phyloP scores from a whole-genome alignment of 2,797 vertebrate genomes.

The Bradypus variegatus region DNA sequence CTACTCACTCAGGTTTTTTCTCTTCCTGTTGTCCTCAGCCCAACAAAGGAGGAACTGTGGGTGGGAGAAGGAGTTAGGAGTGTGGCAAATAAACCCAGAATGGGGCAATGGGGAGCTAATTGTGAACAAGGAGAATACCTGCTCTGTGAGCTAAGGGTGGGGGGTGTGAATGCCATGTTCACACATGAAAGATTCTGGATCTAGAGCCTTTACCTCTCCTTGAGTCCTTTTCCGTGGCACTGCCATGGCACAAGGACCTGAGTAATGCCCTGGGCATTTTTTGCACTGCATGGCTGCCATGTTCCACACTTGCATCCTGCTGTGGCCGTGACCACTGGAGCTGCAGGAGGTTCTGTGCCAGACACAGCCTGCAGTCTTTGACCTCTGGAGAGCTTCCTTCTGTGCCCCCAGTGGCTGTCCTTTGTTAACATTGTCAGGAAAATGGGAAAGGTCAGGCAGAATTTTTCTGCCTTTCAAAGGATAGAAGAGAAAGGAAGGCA shows the following conservation, averaged over 20 bases:
- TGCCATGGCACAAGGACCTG: background rate
- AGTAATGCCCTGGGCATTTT: conserved; percentile 47
- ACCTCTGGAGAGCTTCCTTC: conserved; percentile 63
- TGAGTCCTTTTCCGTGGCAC: background rate
- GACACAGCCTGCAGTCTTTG: conserved; percentile 48
- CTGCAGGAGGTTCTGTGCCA: conserved; percentile 60
- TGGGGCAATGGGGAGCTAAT: background rate
- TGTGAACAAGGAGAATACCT: background rate
- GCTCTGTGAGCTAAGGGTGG: background rate
- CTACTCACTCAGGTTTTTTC: conserved; percentile 23
- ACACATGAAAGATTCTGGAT: background rate
- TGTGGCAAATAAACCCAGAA: background rate
- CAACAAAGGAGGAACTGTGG: background rate
- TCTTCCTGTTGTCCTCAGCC: conserved; percentile 10
- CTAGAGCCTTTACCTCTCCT: background rate
- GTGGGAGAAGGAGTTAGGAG: background rate
- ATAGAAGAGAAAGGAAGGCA: conserved; percentile 36
- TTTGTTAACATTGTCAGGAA: conserved; percentile 34
- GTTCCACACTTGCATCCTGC: background rate
- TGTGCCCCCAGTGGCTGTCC: conserved; percentile 2
- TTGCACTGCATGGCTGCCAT: conserved; percentile 53
- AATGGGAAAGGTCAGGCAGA: conserved; percentile 44
- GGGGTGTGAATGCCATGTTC: background rate
- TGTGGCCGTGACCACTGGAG: background rate
- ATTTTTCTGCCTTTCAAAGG: conserved; percentile 45